phyloP scores from a whole-genome alignment of 2,888 invertebrate species.

The Meteorus cinctellus region DNA sequence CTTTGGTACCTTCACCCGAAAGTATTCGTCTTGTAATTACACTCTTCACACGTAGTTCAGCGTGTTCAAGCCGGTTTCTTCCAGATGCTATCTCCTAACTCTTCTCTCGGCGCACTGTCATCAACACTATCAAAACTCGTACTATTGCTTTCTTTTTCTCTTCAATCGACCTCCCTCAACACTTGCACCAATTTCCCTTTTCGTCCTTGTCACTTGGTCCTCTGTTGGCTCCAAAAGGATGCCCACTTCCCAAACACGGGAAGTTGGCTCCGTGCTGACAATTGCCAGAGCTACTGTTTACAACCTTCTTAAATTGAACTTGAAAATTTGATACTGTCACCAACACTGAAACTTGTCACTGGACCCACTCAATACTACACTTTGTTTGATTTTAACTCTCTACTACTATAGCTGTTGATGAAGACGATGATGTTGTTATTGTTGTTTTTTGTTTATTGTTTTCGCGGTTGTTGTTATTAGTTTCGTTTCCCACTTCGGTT shows the following conservation, averaged over 20 bases:
- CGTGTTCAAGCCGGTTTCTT: constrained; percentile 15
- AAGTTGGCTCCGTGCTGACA: constrained; percentile 42
- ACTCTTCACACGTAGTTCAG: constrained; percentile 22
- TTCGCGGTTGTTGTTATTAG: not conserved
- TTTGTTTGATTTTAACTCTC: not conserved
- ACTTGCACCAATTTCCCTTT: constrained; percentile 45
- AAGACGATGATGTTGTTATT: not conserved
- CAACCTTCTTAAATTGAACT: constrained; percentile 18
- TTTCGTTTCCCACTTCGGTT: not conserved
- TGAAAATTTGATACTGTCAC: constrained; percentile 24
- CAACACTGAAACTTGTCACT: constrained; percentile 35
- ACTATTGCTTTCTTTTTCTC: constrained; percentile 42
- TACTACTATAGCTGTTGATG: not conserved
- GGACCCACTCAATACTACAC: constrained; percentile 36
- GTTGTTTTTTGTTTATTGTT: not conserved
- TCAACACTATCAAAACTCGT: constrained; percentile 13
- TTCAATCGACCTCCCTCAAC: constrained; percentile 40
- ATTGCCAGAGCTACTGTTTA: constrained; percentile 45
- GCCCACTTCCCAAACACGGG: constrained; percentile 43
- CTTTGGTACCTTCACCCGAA: constrained; percentile 55
- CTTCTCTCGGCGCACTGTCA: constrained; percentile 30
- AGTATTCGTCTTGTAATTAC: constrained; percentile 27
- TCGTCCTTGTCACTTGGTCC: constrained; percentile 34
- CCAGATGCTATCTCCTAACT: not conserved
- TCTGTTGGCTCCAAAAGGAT: constrained; percentile 31